phyloP scores from a whole-genome alignment of 1,140 invertebrate species.

The Ooceraea biroi region DNA sequence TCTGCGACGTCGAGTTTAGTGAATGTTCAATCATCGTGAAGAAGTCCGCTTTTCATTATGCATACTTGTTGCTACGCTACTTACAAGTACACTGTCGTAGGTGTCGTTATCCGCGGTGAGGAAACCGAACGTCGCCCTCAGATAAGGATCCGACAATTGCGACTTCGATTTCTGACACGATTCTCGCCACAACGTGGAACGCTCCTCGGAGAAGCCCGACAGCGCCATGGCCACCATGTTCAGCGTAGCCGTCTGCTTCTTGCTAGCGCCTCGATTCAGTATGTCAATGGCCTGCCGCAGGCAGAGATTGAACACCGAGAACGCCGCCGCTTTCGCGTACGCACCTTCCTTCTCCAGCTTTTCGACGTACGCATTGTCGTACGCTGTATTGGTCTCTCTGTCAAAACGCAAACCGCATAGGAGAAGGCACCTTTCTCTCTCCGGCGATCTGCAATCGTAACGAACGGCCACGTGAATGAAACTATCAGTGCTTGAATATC shows the following conservation, averaged over 20 bases:
- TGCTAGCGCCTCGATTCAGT: conserved; percentile 89
- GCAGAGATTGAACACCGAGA: conserved; percentile 96
- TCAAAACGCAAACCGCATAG: conserved; percentile 96
- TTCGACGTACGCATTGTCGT: conserved; percentile 87
- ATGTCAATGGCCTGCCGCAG: conserved; percentile 94
- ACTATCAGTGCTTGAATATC: too few relatives aligned
- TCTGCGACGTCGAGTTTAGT: conserved; percentile 85
- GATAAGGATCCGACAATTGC: conserved; percentile 94
- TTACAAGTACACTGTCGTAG: conserved; percentile 93
- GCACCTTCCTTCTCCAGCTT: conserved; percentile 88
- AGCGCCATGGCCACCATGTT: conserved; percentile 96
- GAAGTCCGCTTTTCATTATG: not conserved
- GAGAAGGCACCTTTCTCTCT: conserved; percentile 92
- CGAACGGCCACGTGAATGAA: too few relatives aligned
- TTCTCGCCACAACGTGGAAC: conserved; percentile 93
- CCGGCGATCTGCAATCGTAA: conserved; percentile 88
- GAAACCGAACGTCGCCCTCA: conserved; percentile 96
- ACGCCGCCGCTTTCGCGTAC: conserved; percentile 94
- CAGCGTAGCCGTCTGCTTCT: conserved; percentile 82
- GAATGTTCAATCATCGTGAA: not conserved
- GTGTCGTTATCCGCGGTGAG: conserved; percentile 93
- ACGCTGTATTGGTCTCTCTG: conserved; percentile 86
- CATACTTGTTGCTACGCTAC: conserved; percentile 73
- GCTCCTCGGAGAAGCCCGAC: conserved; percentile 94
- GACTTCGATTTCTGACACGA: conserved; percentile 90